A percentile compares a stretch with the other conserved stretches of the same genome.
phyloP scores from a whole-genome alignment of 2,113 vertebrate genomes.

The Aphyosemion australe region DNA sequence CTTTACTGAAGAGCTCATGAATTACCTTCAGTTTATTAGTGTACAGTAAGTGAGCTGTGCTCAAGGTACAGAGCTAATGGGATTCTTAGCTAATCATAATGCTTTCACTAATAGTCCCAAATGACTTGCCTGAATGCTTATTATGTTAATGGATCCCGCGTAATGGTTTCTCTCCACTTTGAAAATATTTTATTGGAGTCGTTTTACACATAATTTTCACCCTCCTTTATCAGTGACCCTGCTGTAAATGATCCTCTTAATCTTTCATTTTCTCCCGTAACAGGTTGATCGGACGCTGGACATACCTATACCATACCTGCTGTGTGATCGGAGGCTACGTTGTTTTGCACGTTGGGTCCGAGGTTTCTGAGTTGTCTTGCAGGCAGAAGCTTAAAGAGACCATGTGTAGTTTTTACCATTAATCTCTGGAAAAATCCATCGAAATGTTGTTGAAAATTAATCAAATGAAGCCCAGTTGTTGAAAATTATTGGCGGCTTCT shows the following conservation, averaged over 20 bases:
- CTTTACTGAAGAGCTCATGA: slow-evolving; percentile 21
- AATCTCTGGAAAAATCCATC: too few relatives aligned
- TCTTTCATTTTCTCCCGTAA: neutral
- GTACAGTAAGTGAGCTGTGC: slow-evolving; percentile 37
- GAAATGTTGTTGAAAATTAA: too few relatives aligned
- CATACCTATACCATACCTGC: neutral
- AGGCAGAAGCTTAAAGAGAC: slow-evolving; percentile 37
- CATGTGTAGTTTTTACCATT: too few relatives aligned
- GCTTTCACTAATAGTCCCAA: slow-evolving; percentile 59
- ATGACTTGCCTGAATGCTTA: slow-evolving; percentile 55
- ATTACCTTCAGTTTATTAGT: slow-evolving; percentile 28
- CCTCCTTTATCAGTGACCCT: slow-evolving; percentile 20
- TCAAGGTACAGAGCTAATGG: slow-evolving; percentile 63
- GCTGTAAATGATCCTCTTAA: slow-evolving; percentile 2
- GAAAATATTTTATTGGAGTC: slow-evolving; percentile 33
- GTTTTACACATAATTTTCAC: slow-evolving; percentile 15
- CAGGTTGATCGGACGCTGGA: neutral
- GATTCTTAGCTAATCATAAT: slow-evolving; percentile 63
- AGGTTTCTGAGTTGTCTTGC: slow-evolving; percentile 29
- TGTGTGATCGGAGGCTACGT: neutral
- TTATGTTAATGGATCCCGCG: slow-evolving; percentile 62
- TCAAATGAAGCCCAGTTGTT: too few relatives aligned
- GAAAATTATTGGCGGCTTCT: too few relatives aligned
- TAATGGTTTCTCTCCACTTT: slow-evolving; percentile 35
- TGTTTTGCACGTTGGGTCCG: slow-evolving; percentile 17